Percentiles rank a stretch among this genome's conserved stretches.
phyloP scores from a whole-genome alignment of 2,797 vertebrate species.

The Halcyon badia region DNA sequence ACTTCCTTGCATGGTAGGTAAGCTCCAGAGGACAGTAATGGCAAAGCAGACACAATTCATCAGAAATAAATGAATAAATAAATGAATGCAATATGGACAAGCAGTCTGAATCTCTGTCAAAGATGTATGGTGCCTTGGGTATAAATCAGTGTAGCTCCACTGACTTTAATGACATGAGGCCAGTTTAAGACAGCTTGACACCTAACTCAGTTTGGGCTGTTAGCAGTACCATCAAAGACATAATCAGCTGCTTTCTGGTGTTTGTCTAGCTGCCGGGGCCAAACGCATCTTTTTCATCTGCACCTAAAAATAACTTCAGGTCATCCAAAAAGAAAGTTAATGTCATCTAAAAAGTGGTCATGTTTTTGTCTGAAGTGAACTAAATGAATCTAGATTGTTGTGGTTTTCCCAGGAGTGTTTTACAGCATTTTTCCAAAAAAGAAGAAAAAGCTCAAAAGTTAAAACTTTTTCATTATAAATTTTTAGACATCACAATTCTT shows the following conservation, averaged over 20 bases:
- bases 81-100: neutral
- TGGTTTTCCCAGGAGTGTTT: accelerated
- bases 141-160: constrained; percentile 66
- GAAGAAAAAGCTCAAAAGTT: neutral
- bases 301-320: neutral
- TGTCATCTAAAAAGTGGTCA: neutral
- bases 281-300: neutral
- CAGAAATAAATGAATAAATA: neutral
- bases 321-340: neutral
- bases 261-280: neutral
- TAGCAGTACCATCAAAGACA: constrained; percentile 44
- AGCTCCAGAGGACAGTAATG: neutral
- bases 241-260: constrained; percentile 1
- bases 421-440: neutral
- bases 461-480: neutral
- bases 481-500: neutral
- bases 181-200: constrained; percentile 15
- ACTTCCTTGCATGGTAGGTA: neutral
- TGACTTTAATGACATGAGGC: constrained; percentile 33
- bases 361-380: neutral
- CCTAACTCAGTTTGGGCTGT: neutral
- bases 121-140: constrained; percentile 20
- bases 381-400: neutral
- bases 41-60: neutral
- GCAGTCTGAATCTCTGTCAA: constrained; percentile 44